Evolutionary conservation across 2,888 invertebrate genomes (phyloP).

Genomic region (Agriopis aurantiaria): DNA sequence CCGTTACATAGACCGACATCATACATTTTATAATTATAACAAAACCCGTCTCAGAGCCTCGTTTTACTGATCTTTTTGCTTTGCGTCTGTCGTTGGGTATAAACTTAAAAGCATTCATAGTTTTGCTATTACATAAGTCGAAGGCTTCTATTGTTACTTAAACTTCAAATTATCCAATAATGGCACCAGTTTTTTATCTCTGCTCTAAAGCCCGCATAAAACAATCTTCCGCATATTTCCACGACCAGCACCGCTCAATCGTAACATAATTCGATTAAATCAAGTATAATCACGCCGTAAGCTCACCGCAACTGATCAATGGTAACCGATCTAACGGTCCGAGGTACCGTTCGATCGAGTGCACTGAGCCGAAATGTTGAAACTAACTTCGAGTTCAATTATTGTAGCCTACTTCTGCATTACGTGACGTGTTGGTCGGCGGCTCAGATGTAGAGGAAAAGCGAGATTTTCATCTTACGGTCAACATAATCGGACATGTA

Average conservation of each 20-base stretch:
- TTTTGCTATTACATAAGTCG: neutral
- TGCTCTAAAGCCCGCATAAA: slow-evolving; percentile 14
- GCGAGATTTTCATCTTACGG: slow-evolving; percentile 24
- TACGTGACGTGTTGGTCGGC: slow-evolving; percentile 52
- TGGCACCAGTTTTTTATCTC: slow-evolving; percentile 9
- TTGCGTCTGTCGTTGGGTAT: no score
- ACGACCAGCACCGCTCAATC: slow-evolving; percentile 6
- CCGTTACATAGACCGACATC: no score
- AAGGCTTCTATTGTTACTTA: neutral
- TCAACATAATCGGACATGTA: slow-evolving; percentile 9
- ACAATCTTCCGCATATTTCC: slow-evolving; percentile 29
- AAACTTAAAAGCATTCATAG: no score
- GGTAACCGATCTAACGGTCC: slow-evolving; percentile 53
- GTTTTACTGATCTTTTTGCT: no score
- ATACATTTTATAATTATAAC: no score
- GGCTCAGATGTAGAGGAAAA: slow-evolving; percentile 21
- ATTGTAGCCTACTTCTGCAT: slow-evolving; percentile 67
- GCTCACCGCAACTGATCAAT: slow-evolving; percentile 13
- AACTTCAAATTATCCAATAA: slow-evolving; percentile 1
- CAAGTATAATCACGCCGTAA: slow-evolving; percentile 18
- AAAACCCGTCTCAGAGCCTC: no score
- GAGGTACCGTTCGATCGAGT: slow-evolving; percentile 61
- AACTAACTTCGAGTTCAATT: slow-evolving; percentile 59
- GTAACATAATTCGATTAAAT: slow-evolving; percentile 22
- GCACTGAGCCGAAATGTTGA: slow-evolving; percentile 64